A percentile compares a stretch with the other conserved stretches of the same genome.
phyloP scores from a whole-genome alignment of 2,797 vertebrate genomes.

The Limnodromus scolopaceus region DNA sequence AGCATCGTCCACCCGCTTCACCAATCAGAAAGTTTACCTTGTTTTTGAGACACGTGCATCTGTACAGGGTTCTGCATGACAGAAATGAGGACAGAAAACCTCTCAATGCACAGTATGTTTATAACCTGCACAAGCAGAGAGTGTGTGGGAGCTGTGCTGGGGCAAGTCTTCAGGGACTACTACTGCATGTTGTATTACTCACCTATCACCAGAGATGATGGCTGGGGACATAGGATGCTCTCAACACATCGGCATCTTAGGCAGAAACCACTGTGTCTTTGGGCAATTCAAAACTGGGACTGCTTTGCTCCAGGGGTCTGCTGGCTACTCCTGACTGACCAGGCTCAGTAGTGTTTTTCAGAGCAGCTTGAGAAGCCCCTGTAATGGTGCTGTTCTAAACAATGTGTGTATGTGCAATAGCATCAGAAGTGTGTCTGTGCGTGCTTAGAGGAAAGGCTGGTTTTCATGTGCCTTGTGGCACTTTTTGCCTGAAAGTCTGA shows the following conservation, averaged over 20 bases:
- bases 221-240: not conserved
- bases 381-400: not conserved
- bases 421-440: not conserved
- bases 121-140: not conserved
- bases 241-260: not conserved
- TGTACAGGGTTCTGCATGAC: not conserved
- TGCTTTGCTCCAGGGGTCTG: not conserved
- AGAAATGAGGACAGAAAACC: not conserved
- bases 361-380: not conserved
- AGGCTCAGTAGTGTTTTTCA: not conserved
- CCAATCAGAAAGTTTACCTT: not conserved
- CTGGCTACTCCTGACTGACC: not conserved
- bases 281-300: not conserved
- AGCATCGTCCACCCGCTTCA: not conserved
- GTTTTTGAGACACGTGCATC: not conserved
- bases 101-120: not conserved
- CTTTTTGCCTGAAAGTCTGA: not conserved
- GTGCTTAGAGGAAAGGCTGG: not conserved
- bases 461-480: not conserved
- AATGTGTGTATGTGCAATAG: not conserved
- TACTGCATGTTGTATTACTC: not conserved
- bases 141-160: not conserved
- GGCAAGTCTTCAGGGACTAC: not conserved
- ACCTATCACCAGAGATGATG: not conserved
- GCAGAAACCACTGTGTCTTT: not conserved